Evolutionary conservation across 2,888 invertebrate genomes (phyloP).

Genomic region (Nephrocerus scutellatus): DNA sequence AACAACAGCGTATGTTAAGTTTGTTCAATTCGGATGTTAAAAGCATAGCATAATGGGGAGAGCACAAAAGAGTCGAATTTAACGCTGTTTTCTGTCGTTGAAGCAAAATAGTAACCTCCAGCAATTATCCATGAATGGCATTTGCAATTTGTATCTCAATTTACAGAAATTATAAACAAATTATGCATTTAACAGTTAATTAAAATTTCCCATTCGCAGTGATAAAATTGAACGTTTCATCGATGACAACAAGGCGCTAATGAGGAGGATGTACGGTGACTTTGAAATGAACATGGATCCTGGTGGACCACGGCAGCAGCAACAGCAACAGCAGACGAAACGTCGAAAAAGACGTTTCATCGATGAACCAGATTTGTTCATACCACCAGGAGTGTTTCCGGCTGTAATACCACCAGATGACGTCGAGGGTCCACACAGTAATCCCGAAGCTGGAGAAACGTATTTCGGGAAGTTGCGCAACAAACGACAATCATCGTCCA

Average conservation of each 20-base stretch:
- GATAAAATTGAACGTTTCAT: constrained; percentile 87
- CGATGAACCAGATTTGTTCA: constrained; percentile 43
- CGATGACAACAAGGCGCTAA: constrained; percentile 88
- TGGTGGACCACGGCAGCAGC: constrained; percentile 49
- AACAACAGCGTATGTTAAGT: too few species aligned
- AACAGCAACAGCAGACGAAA: constrained; percentile 46
- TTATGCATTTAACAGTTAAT: too few species aligned
- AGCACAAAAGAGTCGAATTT: too few species aligned
- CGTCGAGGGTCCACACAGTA: constrained; percentile 36
- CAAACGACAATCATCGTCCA: constrained; percentile 49
- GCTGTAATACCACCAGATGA: constrained; percentile 51
- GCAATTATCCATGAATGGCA: too few species aligned
- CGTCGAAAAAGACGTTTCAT: constrained; percentile 43
- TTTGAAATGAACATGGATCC: constrained; percentile 60
- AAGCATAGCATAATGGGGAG: too few species aligned
- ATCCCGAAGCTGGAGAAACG: constrained; percentile 48
- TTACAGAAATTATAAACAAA: too few species aligned
- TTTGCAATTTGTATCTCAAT: too few species aligned
- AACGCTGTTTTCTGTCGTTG: too few species aligned
- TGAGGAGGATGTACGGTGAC: constrained; percentile 90
- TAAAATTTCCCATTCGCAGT: constrained; percentile 60
- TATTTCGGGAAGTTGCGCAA: constrained; percentile 53
- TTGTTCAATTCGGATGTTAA: too few species aligned
- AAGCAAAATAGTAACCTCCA: too few species aligned
- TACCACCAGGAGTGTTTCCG: constrained; percentile 52